Conservation (phyloP, 2,888 invertebrate genomes). For the Cataglyphis livida region DNA sequence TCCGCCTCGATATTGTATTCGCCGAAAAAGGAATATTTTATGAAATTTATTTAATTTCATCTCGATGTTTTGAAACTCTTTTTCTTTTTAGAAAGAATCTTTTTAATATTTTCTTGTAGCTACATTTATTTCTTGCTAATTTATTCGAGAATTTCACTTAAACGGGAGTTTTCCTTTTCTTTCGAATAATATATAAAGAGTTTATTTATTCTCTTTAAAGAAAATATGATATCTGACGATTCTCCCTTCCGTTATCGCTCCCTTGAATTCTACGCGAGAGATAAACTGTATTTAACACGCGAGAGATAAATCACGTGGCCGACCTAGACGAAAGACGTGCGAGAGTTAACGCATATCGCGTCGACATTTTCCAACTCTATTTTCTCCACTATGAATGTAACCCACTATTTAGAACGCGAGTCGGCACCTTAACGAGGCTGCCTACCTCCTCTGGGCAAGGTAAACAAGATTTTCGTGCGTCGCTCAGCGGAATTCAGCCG, state of each 20-base stretch:
- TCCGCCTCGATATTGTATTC: neutral
- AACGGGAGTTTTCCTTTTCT: neutral
- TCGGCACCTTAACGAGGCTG: constrained; percentile 34
- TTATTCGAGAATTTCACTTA: neutral
- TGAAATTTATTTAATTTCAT: neutral
- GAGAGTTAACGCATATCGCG: constrained; percentile 18
- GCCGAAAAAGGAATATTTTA: neutral
- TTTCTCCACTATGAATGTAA: constrained; percentile 5
- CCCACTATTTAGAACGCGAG: neutral
- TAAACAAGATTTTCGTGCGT: constrained; percentile 56
- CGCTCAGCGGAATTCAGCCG: constrained; percentile 51
- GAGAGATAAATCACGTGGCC: constrained; percentile 21
- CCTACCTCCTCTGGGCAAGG: neutral
- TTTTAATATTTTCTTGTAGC: neutral
- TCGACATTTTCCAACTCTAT: constrained; percentile 45
- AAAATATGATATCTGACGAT: neutral
- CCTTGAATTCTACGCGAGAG: neutral
- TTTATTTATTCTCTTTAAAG: neutral
- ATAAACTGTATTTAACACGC: constrained; percentile 19
- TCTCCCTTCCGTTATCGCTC: neutral
- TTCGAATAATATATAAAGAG: neutral
- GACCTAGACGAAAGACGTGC: neutral
- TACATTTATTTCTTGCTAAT: too few relatives aligned
- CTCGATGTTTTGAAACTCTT: neutral
- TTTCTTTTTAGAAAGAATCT: neutral